Evolutionary conservation across 2,888 invertebrate genomes (phyloP), one percentile per base, ranked within the genome.

Genomic region (Diploptera punctata): DNA sequence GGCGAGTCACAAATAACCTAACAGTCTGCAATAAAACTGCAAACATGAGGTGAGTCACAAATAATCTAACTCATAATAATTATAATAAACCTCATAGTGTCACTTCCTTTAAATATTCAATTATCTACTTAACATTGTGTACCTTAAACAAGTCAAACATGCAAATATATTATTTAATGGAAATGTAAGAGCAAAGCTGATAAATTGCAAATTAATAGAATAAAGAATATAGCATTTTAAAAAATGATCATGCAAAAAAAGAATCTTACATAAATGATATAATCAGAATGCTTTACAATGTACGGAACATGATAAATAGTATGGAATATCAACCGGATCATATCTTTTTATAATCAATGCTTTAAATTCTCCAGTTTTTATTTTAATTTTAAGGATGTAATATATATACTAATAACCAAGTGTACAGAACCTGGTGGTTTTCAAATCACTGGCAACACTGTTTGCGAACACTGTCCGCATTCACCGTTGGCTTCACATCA

Each of bases 401-500:
- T 52, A 13, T 57, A 29, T n/a, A 29, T n/a, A 57, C 57, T 31
- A 57, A 57, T 29, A 57, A 29, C 57, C 57, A 57, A 29, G 24
- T 57, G 49, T 70, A 70, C 62, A 70, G 62, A 70, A 70, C 70
- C 70, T 70, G 69, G 43, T 57, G 43, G n/a, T 67, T 44, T 44
- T 65, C 65, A 47, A 83, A 87, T 90, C 91, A 93, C 91, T 93
- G 93, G 88, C 95, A 97, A 88, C 96, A 96, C 87, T 95, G 94
- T 85, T 93, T 94, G 86, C 95, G 93, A 83, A 93, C 93, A 83
- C 90, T 90, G 85, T 94, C 95, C 78, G 90, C 87, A 84, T 90
- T 91, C 85, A 92, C 93, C 82, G 94, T 93, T 82, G 95, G 93
- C 84, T 94, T 92, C 81, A 93, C 92, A 85, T 94, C 94, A 80